A percentile compares a stretch with the other conserved stretches of the same genome.
Conservation (phyloP, 92 coral and sea anemone species). For the Nematostella vectensis region DNA sequence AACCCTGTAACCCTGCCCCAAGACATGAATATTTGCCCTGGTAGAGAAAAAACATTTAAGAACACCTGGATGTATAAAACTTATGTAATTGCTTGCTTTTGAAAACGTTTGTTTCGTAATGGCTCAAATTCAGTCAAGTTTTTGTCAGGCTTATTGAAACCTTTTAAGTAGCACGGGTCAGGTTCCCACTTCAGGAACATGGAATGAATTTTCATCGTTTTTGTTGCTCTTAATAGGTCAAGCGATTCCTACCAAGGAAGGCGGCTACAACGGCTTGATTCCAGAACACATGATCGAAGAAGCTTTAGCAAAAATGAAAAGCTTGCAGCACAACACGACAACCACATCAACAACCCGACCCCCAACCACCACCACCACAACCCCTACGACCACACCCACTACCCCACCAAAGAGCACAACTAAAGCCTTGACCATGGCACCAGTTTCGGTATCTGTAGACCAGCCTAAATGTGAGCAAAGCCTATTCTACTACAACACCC, state of each 20-base stretch:
- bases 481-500: constrained; percentile 65
- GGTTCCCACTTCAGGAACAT: too few relatives aligned
- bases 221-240: too few relatives aligned
- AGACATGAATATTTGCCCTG: too few relatives aligned
- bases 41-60: too few relatives aligned
- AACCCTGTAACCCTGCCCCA: too few relatives aligned
- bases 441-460: constrained; percentile 16
- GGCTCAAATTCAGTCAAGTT: too few relatives aligned
- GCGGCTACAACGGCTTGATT: constrained; percentile 68
- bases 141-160: too few relatives aligned
- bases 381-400: constrained; percentile 21
- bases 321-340: neutral
- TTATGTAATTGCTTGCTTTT: too few relatives aligned
- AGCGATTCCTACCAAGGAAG: constrained; percentile 67
- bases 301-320: constrained; percentile 19
- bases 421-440: constrained; percentile 12
- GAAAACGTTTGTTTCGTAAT: too few relatives aligned
- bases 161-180: too few relatives aligned
- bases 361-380: constrained; percentile 15
- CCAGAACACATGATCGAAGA: constrained; percentile 63
- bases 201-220: too few relatives aligned
- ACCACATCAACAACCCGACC: constrained; percentile 8
- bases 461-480: constrained; percentile 76
- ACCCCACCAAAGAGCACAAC: constrained; percentile 19
- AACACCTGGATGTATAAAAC: too few relatives aligned